Base-by-base conservation (phyloP, 2,888 invertebrate species). In the Ceriagrion tenellum region DNA sequence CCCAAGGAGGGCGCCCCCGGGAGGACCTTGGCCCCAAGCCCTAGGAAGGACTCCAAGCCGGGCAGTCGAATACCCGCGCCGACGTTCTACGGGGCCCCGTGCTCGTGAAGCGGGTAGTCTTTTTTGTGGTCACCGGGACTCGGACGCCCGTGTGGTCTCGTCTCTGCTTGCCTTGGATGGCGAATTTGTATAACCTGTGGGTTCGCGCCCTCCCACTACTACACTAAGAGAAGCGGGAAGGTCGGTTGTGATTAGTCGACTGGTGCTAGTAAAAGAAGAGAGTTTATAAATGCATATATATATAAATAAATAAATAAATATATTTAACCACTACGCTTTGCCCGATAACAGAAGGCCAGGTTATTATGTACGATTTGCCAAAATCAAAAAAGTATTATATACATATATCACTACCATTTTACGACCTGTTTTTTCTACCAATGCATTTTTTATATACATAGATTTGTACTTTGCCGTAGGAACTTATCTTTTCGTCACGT, bases 11-110 rank as follows among this genome's bases (percentile, higher is more conserved):
- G 96, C 0, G 96, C 96, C 10, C 95, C 96, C 95, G 59, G 26
- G 95, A 95, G 12, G 95, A 95, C 30, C 95, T 18, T 96, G 96
- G 35, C 96, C 74, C 96, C 97, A 30, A 97, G 97, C 96, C 97
- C 97, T 0, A 97, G 97, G 95, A 97, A 97, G 96, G 97, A 97
- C 96, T 97, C 97, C 0, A 97, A 97, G 96, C 96, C 97, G 1
- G 97, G 97, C 91, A 96, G 97, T 56, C 96, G 97, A 35, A 97
- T 97, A 96, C 97, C 97, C 0, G 97, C 97, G 30, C 97, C 97
- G 35, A 96, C 97, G 81, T 97, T 97, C 95, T 97, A 97, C 95
- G 96, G 96, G 96, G 96, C 96, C 59, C 74, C 93, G 26, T 93
- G 93, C 35, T 91, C 91, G 35, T 91, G 91, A 93, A 93, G 69